Evolutionary conservation across 2,113 vertebrate genomes (phyloP).

Genomic region (Hypanus sabinus): DNA sequence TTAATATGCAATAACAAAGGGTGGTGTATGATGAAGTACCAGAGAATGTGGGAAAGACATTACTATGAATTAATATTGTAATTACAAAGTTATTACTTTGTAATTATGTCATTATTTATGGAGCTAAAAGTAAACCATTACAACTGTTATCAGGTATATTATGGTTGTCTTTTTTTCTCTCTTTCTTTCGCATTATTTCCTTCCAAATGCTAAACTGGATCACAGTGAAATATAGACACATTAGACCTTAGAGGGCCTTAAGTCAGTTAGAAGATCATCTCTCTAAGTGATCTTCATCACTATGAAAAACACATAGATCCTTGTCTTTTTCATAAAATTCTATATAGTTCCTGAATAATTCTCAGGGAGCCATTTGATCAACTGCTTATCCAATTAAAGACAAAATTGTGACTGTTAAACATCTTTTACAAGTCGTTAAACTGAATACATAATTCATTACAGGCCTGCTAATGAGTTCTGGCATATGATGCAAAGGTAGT

Average conservation of each 20-base stretch:
- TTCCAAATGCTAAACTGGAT: not conserved
- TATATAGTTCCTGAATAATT: constrained; percentile 50
- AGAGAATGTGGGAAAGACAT: not conserved
- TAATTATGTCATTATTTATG: constrained; percentile 34
- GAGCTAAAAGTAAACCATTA: constrained; percentile 19
- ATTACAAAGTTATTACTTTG: constrained; percentile 33
- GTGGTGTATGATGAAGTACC: constrained; percentile 26
- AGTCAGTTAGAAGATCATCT: constrained; percentile 3
- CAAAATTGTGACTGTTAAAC: constrained; percentile 93
- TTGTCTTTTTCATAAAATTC: constrained; percentile 31
- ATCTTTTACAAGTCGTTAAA: constrained; percentile 99
- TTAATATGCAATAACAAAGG: constrained; percentile 34
- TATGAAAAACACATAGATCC: constrained; percentile 28
- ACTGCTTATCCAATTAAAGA: constrained; percentile 71
- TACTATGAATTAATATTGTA: constrained; percentile 35
- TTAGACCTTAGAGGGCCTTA: constrained; percentile 3
- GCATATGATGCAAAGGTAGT: constrained; percentile 93
- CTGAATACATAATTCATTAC: constrained; percentile 76
- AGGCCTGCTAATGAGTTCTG: constrained; percentile 94
- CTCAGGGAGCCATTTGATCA: constrained; percentile 66
- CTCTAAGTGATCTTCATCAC: not conserved
- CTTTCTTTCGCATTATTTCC: not conserved
- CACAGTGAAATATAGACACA: constrained; percentile 7
- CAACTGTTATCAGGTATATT: constrained; percentile 20
- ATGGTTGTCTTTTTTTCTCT: not conserved